Base-by-base conservation (phyloP, 1,140 invertebrate genomes). In the Drosophila nigrodunni region DNA sequence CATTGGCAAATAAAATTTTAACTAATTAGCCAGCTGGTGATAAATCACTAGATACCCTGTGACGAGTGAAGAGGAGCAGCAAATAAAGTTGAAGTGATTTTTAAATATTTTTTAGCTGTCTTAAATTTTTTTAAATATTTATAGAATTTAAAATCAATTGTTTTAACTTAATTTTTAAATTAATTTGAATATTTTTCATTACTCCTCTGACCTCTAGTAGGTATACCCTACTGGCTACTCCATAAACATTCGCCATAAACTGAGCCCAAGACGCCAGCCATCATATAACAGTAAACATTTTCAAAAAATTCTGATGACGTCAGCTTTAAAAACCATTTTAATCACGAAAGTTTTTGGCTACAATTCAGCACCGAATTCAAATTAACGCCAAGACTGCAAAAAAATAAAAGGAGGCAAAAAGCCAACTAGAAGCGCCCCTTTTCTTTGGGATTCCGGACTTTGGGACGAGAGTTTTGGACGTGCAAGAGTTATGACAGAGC, bases 221-320 rank as follows among this genome's bases (percentile, higher is more conserved):
- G 21, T 41, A 57, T 57, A 57, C 54, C 37, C 35, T 3, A 41
- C 11, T 41, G 54, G 6, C 2, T 41, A 43, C 46, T 10, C 34
- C 10, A 44, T 11, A n/a, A 15, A 55, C 43, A 61, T 21, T 47
- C 13, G 47, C 30, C 21, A 44, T 41, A 59, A 75, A 71, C 44
- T 34, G 18, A 37, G 68, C 10, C 35, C 68, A 21, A 75, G 71
- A 71, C 55, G 72, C 66, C 72, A 74, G 66, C 58, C 70, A 88
- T 62, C 85, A 69, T 65, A 80, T 80, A 89, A 89, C 83, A 83
- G 83, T 88, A 80, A 88, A 72, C 59, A 46, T 57, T 66, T 71
- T 43, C 11, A 41, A 75, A 65, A 76, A 61, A 72, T 72, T 88
- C 74, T 82, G 83, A 88, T 88, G 83, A 88, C 85, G 83, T 82